Evolutionary conservation across 1,140 invertebrate genomes (phyloP), one percentile per base, ranked within the genome.

Genomic region (Araneus ventricosus): DNA sequence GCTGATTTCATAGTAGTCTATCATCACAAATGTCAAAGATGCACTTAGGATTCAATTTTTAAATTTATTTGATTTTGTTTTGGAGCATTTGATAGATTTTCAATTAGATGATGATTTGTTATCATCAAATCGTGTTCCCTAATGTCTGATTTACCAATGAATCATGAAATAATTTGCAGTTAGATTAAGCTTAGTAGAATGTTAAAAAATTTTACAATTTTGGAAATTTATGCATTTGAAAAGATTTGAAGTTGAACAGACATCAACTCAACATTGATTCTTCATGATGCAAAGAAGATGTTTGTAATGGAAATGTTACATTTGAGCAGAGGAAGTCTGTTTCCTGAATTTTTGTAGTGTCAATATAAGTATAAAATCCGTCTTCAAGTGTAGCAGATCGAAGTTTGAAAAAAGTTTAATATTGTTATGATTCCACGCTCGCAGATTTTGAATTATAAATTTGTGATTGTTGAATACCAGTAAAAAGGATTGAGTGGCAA

Each of bases 41-140:
- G 70, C 70, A 75, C 70, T 22, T 75, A 75, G 70, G 7, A 75
- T 75, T 75, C 27, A 34, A 37, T 30, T 75, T 75, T 70, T 75
- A 17, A 37, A 75, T 75, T 75, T 75, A 20, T 37, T 20, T 75
- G 70, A 4, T 75, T 75, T 75, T 34, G 4, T 75, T 75, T 34
- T 75, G 10, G 17, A 75, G 30, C 27, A 75, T 67, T 10, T 27
- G 3, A 10, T 75, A 67, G 63, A 27, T 67, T n/a, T 67, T 67
- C 24, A 30, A 67, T 27, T 67, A 67, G 63, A 67, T 10, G 24
- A 27, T 67, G 63, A 67, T 67, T 67, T 67, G 63, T 67, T 3
- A 8, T 27, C 61, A n/a, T 63, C 61, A 27, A 67, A 67, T 67
- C 63, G 45, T 52, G 45, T 52, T 4, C 27, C 27, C 20, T 59